Percentiles rank a stretch among this genome's conserved stretches.
Evolutionary conservation across 2,113 vertebrate species (phyloP).

Genomic region (Peucedramus taeniatus): DNA sequence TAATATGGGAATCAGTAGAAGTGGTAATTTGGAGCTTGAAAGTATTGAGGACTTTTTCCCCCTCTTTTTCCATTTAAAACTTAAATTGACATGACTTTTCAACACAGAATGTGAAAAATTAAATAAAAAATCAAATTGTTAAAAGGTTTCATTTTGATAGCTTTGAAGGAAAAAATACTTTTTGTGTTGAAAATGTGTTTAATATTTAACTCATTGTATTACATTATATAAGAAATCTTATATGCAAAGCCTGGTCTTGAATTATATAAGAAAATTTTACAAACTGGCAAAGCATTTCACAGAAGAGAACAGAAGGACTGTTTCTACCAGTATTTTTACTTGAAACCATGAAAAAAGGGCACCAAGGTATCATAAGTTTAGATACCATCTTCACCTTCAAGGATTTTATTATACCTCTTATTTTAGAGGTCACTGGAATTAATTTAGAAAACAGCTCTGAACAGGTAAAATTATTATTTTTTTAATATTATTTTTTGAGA

Average conservation of each 20-base stretch:
- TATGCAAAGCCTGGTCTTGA: not conserved
- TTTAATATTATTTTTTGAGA: not conserved
- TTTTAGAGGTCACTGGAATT: not conserved
- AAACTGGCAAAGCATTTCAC: not conserved
- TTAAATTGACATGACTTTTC: not conserved
- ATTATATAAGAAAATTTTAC: not conserved
- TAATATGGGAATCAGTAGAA: not conserved
- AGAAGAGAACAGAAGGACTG: not conserved
- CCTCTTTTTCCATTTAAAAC: not conserved
- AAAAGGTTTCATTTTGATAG: not conserved
- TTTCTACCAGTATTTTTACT: not conserved
- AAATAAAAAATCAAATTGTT: not conserved
- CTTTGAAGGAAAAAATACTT: not conserved
- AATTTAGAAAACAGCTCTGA: not conserved
- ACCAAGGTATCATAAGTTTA: not conserved
- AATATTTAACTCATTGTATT: not conserved
- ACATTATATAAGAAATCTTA: not conserved
- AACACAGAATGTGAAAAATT: not conserved
- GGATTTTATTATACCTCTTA: not conserved
- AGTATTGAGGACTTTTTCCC: not conserved
- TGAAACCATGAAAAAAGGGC: not conserved
- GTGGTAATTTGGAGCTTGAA: not conserved
- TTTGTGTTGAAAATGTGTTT: not conserved
- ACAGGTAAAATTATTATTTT: not conserved
- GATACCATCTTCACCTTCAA: not conserved